Base-by-base conservation (phyloP, 2,113 vertebrate species). In the Montifringilla adamsi region DNA sequence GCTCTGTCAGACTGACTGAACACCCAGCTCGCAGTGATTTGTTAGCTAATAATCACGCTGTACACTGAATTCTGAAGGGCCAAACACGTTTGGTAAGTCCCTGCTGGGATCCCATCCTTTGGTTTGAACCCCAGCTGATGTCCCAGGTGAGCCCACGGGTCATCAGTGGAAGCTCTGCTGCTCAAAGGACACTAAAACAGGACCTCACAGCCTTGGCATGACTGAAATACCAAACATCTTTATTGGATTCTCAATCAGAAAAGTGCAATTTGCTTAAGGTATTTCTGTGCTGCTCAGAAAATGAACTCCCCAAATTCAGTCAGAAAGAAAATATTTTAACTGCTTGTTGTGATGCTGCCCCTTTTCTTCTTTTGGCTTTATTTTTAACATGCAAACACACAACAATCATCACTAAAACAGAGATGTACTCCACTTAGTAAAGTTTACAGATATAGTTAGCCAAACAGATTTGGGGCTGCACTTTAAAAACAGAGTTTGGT, bases 401-500 rank as follows among this genome's bases (percentile, higher is more conserved):
- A 76, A 41, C 11, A 41, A 26, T 11, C 13, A 53, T 56, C 6
- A 53, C 41, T 84, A 78, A 94, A 91, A 52, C 41, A 41, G 47
- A 81, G 46, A 11, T 43, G 41, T 39, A 43, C 30, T 46, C 16
- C 11, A 68, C 89, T 50, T 59, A 46, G 44, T 84, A 69, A 89
- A 76, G n/a, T 69, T 84, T 83, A 69, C 27, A 73, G 73, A 67
- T 39, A 69, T 4, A 78, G 62, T 89, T 93, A 90, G 67, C 62
- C 96, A 88, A 94, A 85, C 27, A 72, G 58, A 53, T 86, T 81
- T 95, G 73, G 56, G 6, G 33, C 56, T 81, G 58, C 67, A 75
- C 83, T 96, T 95, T 76, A 84, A 77, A 97, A 76, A 37, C 50
- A 43, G 31, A 83, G 67, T 93, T 93, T 76, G 73, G 22, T 56